A percentile compares a stretch with the other conserved stretches of the same genome.
Conservation (phyloP, 2,888 invertebrate genomes). For the Caprella mutica region DNA sequence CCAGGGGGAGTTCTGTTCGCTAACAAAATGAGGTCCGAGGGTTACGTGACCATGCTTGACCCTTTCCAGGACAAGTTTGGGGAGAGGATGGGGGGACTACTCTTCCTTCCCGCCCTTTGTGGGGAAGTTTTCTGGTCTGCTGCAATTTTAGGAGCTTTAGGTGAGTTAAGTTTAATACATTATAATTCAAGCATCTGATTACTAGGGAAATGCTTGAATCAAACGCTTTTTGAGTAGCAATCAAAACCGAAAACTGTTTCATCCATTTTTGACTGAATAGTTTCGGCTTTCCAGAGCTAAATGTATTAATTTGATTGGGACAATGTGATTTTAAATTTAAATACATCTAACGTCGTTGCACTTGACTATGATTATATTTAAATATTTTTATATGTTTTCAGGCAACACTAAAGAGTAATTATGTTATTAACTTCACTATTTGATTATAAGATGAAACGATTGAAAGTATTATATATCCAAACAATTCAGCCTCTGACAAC, state of each 20-base stretch:
- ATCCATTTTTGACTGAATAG: not conserved
- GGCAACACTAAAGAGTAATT: too few relatives aligned
- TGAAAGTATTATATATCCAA: too few relatives aligned
- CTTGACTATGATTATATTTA: too few relatives aligned
- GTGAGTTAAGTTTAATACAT: slow-evolving; percentile 41
- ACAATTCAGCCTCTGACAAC: too few relatives aligned
- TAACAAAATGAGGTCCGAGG: slow-evolving; percentile 55
- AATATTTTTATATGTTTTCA: too few relatives aligned
- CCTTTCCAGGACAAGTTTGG: slow-evolving; percentile 59
- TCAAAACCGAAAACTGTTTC: not conserved
- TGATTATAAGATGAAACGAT: too few relatives aligned
- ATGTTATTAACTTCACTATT: too few relatives aligned
- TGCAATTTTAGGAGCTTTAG: slow-evolving; percentile 54
- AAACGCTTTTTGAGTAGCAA: not conserved
- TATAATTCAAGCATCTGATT: not conserved
- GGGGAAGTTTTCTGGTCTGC: slow-evolving; percentile 62
- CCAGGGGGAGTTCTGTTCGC: slow-evolving; percentile 56
- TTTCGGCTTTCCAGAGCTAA: not conserved
- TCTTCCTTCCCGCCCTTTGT: slow-evolving; percentile 55
- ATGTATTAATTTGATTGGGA: not conserved
- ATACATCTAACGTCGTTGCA: too few relatives aligned
- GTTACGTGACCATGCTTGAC: slow-evolving; percentile 60
- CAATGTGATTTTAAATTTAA: too few relatives aligned
- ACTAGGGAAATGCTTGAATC: too few relatives aligned
- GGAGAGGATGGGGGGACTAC: slow-evolving; percentile 53